Conservation (phyloP, 2,888 invertebrate species). For the Erebia ligea region DNA sequence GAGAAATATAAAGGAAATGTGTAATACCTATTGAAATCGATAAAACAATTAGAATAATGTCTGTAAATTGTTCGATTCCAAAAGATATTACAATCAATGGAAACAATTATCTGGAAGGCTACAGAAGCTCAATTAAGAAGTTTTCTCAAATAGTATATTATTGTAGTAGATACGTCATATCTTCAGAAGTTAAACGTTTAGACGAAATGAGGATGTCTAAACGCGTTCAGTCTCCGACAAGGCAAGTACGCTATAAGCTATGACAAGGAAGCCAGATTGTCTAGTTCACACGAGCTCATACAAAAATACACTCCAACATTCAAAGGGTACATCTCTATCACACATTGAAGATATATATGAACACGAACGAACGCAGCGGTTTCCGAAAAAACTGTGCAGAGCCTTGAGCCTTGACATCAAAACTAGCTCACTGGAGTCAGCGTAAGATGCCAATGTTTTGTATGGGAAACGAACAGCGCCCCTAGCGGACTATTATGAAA, state of each 20-base stretch:
- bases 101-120: not conserved
- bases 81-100: not conserved
- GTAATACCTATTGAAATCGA: not conserved
- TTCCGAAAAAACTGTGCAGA: slow-evolving; percentile 28
- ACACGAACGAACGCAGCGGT: slow-evolving; percentile 35
- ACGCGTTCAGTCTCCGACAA: slow-evolving; percentile 61
- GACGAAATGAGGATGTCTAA: slow-evolving; percentile 23
- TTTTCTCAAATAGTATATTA: not conserved
- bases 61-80: not conserved
- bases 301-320: slow-evolving; percentile 57
- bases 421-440: not conserved
- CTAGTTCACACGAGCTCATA: slow-evolving; percentile 56
- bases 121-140: not conserved
- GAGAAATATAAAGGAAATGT: slow-evolving; percentile 9
- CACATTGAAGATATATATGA: slow-evolving; percentile 43
- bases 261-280: slow-evolving; percentile 60
- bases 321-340: slow-evolving; percentile 39
- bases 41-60: not conserved
- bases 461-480: not conserved
- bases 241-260: slow-evolving; percentile 59
- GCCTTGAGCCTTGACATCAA: not conserved
- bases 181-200: slow-evolving; percentile 25
- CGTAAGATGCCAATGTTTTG: not conserved
- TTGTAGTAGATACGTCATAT: not conserved
- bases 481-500: too few relatives aligned